Evolutionary conservation across 1,140 invertebrate species (phyloP).

Genomic region (Anoplophora glabripennis): DNA sequence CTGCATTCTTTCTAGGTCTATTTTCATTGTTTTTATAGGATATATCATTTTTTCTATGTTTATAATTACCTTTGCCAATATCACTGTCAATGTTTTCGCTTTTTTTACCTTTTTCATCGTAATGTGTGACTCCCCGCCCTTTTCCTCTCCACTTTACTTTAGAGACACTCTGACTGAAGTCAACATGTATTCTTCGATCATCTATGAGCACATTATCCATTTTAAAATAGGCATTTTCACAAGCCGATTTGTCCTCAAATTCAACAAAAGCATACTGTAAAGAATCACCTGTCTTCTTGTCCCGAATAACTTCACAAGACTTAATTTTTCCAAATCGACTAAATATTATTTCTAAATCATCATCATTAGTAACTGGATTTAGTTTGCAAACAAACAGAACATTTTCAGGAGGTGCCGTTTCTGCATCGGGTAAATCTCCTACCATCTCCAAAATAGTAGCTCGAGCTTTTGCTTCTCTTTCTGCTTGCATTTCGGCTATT

Average conservation of each 20-base stretch:
- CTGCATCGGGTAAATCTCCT: conserved; percentile 95
- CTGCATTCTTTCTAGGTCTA: background rate
- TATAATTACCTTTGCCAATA: conserved; percentile 29
- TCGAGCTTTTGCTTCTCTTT: conserved; percentile 91
- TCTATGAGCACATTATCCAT: conserved; percentile 99
- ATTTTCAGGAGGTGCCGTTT: conserved; percentile 98
- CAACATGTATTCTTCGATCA: conserved; percentile 97
- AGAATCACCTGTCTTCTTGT: conserved; percentile 90
- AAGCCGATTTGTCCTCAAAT: conserved; percentile 91
- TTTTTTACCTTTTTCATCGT: conserved; percentile 34
- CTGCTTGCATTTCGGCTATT: conserved; percentile 82
- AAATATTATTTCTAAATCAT: conserved; percentile 97
- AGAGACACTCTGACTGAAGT: conserved; percentile 98
- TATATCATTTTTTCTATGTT: conserved; percentile 10
- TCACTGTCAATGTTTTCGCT: conserved; percentile 21
- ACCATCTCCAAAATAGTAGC: conserved; percentile 99
- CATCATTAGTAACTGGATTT: conserved; percentile 98
- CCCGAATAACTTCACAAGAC: conserved; percentile 96
- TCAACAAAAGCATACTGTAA: conserved; percentile 99
- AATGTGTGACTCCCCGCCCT: conserved; percentile 66
- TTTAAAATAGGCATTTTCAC: conserved; percentile 98
- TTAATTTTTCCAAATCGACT: conserved; percentile 93
- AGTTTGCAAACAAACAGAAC: conserved; percentile 99
- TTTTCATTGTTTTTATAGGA: conserved; percentile 3
- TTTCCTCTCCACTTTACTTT: conserved; percentile 88